These are phyloP conservation scores for Stenurella melanura DNA, from an alignment of 2,888 invertebrate species.

Conservation along the genomic window DNA sequence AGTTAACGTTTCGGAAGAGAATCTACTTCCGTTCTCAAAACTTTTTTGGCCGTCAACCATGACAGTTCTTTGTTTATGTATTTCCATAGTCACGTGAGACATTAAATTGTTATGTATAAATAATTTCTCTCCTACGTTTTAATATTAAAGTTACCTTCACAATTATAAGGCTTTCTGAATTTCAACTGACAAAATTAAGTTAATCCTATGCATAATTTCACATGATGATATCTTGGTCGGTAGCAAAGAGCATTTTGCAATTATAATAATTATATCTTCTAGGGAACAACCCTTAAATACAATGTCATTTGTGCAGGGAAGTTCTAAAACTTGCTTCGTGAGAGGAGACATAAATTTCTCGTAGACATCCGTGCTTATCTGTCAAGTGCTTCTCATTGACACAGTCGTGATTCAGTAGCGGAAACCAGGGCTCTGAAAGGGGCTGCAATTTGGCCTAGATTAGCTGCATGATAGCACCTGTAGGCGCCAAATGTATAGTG, in stretches of 20 bases:
- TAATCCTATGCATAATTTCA: constrained; percentile 52
- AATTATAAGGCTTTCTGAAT: constrained; percentile 40
- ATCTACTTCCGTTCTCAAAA: too few relatives aligned
- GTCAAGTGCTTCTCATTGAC: constrained; percentile 44
- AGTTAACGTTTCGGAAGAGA: too few relatives aligned
- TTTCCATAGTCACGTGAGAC: too few relatives aligned
- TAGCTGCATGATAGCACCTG: too few relatives aligned
- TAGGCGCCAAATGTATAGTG: too few relatives aligned
- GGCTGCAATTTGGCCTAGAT: neutral
- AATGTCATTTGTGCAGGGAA: constrained; percentile 46
- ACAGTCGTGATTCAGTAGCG: constrained; percentile 25
- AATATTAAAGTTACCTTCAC: constrained; percentile 33
- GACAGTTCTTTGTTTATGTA: too few relatives aligned
- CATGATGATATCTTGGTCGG: constrained; percentile 41
- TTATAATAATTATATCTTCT: constrained; percentile 49
- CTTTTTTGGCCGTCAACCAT: too few relatives aligned
- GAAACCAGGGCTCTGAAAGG: constrained; percentile 22
- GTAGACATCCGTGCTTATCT: constrained; percentile 44
- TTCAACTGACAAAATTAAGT: constrained; percentile 46
- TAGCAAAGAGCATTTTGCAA: constrained; percentile 41
- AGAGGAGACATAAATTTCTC: constrained; percentile 45
- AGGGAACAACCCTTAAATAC: constrained; percentile 42
- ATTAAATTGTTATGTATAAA: neutral
- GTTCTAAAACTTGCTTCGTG: constrained; percentile 42
- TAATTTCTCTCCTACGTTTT: constrained; percentile 1